phyloP scores from a whole-genome alignment of 2,113 vertebrate genomes.

The Oncorhynchus gorbuscha region DNA sequence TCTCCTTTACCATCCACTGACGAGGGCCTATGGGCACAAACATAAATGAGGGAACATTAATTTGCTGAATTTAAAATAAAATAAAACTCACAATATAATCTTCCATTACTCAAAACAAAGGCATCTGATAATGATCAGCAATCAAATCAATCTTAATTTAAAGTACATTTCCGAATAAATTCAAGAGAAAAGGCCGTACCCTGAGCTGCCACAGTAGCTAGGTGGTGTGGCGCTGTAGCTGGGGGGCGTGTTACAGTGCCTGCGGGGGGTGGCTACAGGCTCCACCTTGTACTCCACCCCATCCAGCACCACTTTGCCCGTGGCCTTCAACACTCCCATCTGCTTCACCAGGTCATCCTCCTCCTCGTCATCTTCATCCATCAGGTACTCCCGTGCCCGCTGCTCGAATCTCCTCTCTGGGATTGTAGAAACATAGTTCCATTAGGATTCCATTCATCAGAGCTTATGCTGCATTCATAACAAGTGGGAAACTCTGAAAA shows the following conservation, averaged over 20 bases:
- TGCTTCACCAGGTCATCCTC: slow-evolving; percentile 76
- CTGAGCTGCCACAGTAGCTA: slow-evolving; percentile 66
- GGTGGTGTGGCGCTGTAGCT: slow-evolving; percentile 62
- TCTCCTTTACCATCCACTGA: slow-evolving; percentile 69
- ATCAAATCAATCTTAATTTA: background rate
- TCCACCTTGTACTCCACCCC: slow-evolving; percentile 88
- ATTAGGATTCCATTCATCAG: background rate
- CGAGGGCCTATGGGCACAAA: slow-evolving; percentile 43
- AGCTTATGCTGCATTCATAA: too few relatives aligned
- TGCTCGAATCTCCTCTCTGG: slow-evolving; percentile 88
- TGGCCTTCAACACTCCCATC: slow-evolving; percentile 59
- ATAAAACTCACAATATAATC: too few relatives aligned
- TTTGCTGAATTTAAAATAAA: too few relatives aligned
- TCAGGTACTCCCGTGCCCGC: slow-evolving; percentile 73
- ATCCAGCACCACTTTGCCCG: slow-evolving; percentile 81
- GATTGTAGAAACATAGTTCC: background rate
- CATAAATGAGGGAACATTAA: too few relatives aligned
- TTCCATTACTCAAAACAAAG: too few relatives aligned
- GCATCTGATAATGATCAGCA: too few relatives aligned
- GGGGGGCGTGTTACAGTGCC: slow-evolving; percentile 56
- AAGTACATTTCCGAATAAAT: background rate
- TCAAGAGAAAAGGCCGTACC: slow-evolving; percentile 58
- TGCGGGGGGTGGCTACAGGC: slow-evolving; percentile 62
- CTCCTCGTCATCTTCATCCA: slow-evolving; percentile 83
- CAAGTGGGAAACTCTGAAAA: too few relatives aligned